These are phyloP conservation scores for Thunnus maccoyii DNA, from an alignment of 2,113 vertebrate species.

Conservation along the genomic window DNA sequence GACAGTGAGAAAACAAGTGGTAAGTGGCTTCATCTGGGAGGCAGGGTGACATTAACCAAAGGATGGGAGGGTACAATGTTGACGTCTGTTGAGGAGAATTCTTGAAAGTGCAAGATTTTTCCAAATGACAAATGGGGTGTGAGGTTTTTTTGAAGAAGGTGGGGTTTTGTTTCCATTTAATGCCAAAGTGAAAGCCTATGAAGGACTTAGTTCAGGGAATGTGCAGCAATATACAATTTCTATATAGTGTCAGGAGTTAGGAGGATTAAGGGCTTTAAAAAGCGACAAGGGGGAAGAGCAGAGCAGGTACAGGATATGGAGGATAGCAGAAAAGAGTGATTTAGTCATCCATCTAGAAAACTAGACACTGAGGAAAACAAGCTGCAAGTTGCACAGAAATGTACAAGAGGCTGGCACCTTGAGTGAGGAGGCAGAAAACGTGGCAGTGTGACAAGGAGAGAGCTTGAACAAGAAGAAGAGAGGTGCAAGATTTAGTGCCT, in stretches of 20 bases:
- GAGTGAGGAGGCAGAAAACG: slow-evolving; percentile 50
- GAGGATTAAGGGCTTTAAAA: slow-evolving; percentile 70
- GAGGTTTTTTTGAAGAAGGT: slow-evolving; percentile 4
- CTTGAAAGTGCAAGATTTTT: not conserved
- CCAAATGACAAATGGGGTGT: not conserved
- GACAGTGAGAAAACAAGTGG: slow-evolving; percentile 98
- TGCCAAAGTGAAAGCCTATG: slow-evolving; percentile 16
- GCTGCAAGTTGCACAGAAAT: slow-evolving; percentile 47
- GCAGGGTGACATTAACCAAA: not conserved
- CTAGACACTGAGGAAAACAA: slow-evolving; percentile 35
- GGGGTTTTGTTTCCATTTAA: slow-evolving; percentile 7
- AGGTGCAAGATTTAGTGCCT: slow-evolving; percentile 43
- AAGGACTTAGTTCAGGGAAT: slow-evolving; percentile 39
- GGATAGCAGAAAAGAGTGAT: slow-evolving; percentile 57
- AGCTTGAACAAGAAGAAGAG: slow-evolving; percentile 42
- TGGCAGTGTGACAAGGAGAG: slow-evolving; percentile 33
- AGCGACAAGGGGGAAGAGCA: slow-evolving; percentile 29
- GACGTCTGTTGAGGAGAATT: not conserved
- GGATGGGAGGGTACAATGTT: not conserved
- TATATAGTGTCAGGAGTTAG: slow-evolving; percentile 48
- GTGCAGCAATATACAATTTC: slow-evolving; percentile 58
- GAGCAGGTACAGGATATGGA: slow-evolving; percentile 40
- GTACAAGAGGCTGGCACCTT: slow-evolving; percentile 48
- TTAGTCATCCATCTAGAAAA: slow-evolving; percentile 49
- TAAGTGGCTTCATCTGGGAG: slow-evolving; percentile 80